Percentiles rank a stretch among this genome's conserved stretches.
Evolutionary conservation across 2,113 vertebrate genomes (phyloP).

Genomic region (Gobius niger): DNA sequence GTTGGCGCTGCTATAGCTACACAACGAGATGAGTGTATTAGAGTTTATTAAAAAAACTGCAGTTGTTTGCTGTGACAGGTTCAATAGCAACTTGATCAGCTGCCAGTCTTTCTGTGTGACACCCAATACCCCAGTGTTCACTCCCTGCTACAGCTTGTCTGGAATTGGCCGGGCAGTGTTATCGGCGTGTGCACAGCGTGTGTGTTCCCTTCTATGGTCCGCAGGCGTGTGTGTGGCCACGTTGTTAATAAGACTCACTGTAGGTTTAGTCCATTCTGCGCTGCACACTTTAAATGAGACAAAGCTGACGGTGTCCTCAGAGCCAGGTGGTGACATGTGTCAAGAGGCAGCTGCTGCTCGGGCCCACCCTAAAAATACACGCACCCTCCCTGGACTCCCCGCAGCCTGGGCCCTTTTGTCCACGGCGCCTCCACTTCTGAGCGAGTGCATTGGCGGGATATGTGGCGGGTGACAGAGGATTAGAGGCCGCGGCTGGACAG

Average conservation of each 20-base stretch:
- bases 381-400: conserved; percentile 42
- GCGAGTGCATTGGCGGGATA: conserved; percentile 71
- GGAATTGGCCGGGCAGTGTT: conserved; percentile 63
- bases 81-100: conserved; percentile 51
- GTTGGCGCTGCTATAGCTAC: conserved; percentile 9
- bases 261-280: conserved; percentile 52
- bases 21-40: conserved; percentile 30
- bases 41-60: conserved; percentile 17
- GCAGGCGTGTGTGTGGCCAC: conserved; percentile 63
- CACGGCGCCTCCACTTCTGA: conserved; percentile 69
- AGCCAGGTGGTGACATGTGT: conserved; percentile 73
- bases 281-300: conserved; percentile 63
- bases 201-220: conserved; percentile 65
- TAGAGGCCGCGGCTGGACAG: conserved; percentile 62
- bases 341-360: conserved; percentile 70
- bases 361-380: conserved; percentile 75
- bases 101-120: conserved; percentile 40
- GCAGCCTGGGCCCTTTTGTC: conserved; percentile 72
- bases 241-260: conserved; percentile 41
- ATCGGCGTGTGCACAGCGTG: conserved; percentile 63
- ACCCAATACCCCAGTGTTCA: conserved; percentile 56
- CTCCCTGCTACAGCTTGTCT: conserved; percentile 42
- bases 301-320: conserved; percentile 72
- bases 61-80: conserved; percentile 58
- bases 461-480: conserved; percentile 71